Evolutionary conservation across 2,888 invertebrate genomes (phyloP).

Genomic region (Athetis lepigone): DNA sequence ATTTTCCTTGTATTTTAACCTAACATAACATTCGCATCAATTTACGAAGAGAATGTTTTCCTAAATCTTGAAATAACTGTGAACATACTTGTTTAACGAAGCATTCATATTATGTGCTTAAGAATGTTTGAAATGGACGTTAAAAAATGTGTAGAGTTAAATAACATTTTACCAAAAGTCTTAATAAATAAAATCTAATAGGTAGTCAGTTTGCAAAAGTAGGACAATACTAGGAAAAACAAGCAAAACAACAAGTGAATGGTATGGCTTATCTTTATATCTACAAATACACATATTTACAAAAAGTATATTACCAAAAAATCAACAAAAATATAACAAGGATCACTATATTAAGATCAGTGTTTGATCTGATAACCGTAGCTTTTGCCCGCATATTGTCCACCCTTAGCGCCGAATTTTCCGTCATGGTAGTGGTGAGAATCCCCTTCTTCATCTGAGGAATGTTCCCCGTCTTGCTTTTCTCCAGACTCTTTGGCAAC

Average conservation of each 20-base stretch:
- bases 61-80: slow-evolving; percentile 5
- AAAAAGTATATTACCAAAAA: slow-evolving; percentile 78
- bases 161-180: no score
- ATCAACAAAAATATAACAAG: slow-evolving; percentile 82
- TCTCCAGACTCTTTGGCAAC: slow-evolving; percentile 88
- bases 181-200: neutral
- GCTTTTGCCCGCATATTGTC: slow-evolving; percentile 77
- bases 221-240: slow-evolving; percentile 4
- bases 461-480: slow-evolving; percentile 84
- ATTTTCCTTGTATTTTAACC: slow-evolving; percentile 1
- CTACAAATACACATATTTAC: slow-evolving; percentile 82
- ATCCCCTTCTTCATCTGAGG: slow-evolving; percentile 87
- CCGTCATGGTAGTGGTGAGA: slow-evolving; percentile 86
- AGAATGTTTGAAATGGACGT: neutral
- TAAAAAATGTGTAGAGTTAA: no score
- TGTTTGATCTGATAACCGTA: slow-evolving; percentile 86
- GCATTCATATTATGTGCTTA: neutral
- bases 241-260: slow-evolving; percentile 32
- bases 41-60: slow-evolving; percentile 5
- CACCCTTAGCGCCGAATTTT: slow-evolving; percentile 84
- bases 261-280: slow-evolving; percentile 78
- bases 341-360: slow-evolving; percentile 70
- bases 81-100: slow-evolving; percentile 6
- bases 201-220: neutral
- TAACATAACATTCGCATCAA: slow-evolving; percentile 15